A percentile compares a stretch with the other conserved stretches of the same genome.
These are phyloP conservation scores for Polylopha cassiicola DNA, from an alignment of 2,888 invertebrate genomes.

Conservation along the genomic window DNA sequence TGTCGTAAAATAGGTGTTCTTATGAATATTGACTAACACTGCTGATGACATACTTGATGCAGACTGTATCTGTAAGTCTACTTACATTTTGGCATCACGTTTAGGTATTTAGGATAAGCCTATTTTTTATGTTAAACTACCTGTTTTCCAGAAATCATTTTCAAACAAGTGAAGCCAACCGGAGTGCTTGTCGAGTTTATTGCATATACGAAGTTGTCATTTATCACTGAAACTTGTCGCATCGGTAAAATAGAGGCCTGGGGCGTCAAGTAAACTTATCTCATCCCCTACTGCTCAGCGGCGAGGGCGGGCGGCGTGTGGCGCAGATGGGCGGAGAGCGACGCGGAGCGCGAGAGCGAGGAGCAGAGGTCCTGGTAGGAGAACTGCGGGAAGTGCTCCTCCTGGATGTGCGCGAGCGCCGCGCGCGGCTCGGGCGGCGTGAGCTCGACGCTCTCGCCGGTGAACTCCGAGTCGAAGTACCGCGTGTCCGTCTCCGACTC, in stretches of 20 bases:
- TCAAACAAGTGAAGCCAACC: too few species aligned
- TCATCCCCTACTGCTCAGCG: conserved; percentile 12
- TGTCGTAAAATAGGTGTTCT: too few species aligned
- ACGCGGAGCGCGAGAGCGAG: conserved; percentile 67
- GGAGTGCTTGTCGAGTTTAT: too few species aligned
- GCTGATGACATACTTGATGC: too few species aligned
- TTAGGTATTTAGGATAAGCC: too few species aligned
- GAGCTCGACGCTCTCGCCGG: conserved; percentile 96
- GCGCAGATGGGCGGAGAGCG: conserved; percentile 38
- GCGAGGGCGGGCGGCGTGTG: conserved; percentile 39
- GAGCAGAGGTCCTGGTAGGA: conserved; percentile 82
- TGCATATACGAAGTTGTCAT: conserved; percentile 1
- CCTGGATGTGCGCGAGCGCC: conserved; percentile 80
- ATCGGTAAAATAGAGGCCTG: too few species aligned
- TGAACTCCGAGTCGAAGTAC: conserved; percentile 99
- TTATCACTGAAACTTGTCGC: conserved; percentile 2
- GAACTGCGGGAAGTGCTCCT: conserved; percentile 89
- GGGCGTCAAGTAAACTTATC: too few species aligned
- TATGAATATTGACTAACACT: too few species aligned
- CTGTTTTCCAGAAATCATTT: too few species aligned
- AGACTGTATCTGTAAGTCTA: too few species aligned
- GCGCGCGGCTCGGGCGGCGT: conserved; percentile 90
- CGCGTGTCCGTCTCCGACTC: conserved; percentile 96
- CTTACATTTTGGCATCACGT: too few species aligned
- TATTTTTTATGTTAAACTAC: too few species aligned